Evolutionary conservation across 2,113 vertebrate genomes (phyloP).

Genomic region (Hippocampus guttulatus): DNA sequence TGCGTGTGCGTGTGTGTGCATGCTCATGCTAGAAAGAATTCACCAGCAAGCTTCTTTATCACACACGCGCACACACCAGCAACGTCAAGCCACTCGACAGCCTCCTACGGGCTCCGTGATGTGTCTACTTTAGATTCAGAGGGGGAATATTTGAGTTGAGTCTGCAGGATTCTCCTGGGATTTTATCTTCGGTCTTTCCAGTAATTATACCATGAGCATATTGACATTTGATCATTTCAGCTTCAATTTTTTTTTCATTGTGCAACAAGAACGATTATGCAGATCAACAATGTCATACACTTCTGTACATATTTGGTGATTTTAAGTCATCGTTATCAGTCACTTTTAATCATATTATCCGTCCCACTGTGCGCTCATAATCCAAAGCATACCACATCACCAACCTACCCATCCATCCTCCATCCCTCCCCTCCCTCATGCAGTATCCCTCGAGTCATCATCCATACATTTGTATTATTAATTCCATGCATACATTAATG

Average conservation of each 20-base stretch:
- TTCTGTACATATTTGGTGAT: too few relatives aligned
- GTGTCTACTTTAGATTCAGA: not conserved
- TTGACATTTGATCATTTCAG: constrained; percentile 10
- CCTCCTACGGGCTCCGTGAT: not conserved
- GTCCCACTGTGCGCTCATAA: too few relatives aligned
- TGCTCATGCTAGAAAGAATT: not conserved
- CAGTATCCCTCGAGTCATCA: too few relatives aligned
- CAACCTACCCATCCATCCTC: too few relatives aligned
- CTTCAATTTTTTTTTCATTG: not conserved
- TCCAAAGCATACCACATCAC: too few relatives aligned
- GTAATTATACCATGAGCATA: not conserved
- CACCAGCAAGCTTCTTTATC: not conserved
- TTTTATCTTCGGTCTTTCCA: not conserved
- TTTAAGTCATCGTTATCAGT: too few relatives aligned
- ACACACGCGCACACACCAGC: not conserved
- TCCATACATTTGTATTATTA: not conserved
- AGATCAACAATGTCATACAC: too few relatives aligned
- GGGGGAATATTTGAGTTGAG: constrained; percentile 3
- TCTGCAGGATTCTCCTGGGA: not conserved
- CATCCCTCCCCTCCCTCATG: too few relatives aligned
- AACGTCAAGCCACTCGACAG: not conserved
- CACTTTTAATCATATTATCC: too few relatives aligned
- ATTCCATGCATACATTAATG: constrained; percentile 27
- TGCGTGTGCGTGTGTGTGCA: not conserved
- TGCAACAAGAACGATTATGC: too few relatives aligned